These are phyloP conservation scores for Pseudotriccus pelzelni DNA, from an alignment of 2,797 vertebrate genomes.

Conservation along the genomic window DNA sequence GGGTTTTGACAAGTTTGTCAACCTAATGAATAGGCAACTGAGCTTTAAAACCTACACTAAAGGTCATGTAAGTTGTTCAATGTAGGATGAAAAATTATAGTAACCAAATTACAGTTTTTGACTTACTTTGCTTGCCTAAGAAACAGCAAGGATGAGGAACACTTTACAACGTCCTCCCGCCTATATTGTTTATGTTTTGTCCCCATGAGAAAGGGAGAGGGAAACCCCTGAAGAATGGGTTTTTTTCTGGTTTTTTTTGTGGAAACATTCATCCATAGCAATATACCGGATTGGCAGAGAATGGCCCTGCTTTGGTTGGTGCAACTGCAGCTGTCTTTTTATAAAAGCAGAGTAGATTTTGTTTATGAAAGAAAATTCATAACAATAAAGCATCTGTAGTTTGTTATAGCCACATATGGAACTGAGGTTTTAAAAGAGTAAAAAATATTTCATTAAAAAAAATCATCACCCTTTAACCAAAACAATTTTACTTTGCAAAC, in stretches of 20 bases:
- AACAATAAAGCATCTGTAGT: neutral
- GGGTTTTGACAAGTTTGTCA: slow-evolving; percentile 77
- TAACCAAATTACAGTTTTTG: slow-evolving; percentile 24
- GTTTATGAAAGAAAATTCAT: neutral
- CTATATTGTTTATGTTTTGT: neutral
- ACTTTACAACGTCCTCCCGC: neutral
- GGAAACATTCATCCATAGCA: neutral
- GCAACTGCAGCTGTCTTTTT: neutral
- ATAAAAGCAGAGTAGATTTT: neutral
- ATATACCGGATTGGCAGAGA: neutral
- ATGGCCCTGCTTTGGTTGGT: neutral
- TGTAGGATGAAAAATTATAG: slow-evolving; percentile 26
- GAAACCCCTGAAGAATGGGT: neutral
- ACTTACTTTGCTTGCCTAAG: slow-evolving; percentile 16
- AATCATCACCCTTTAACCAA: neutral
- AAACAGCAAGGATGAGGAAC: neutral
- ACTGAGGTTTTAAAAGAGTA: neutral
- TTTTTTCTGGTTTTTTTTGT: neutral
- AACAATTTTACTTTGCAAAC: neutral
- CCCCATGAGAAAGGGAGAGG: neutral
- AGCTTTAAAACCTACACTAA: slow-evolving; percentile 61
- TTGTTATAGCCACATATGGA: neutral
- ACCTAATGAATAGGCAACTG: slow-evolving; percentile 69
- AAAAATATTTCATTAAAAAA: neutral
- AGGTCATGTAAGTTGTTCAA: slow-evolving; percentile 45